Evolutionary conservation across 1,140 invertebrate genomes (phyloP).

Genomic region (Bombus vancouverensis): DNA sequence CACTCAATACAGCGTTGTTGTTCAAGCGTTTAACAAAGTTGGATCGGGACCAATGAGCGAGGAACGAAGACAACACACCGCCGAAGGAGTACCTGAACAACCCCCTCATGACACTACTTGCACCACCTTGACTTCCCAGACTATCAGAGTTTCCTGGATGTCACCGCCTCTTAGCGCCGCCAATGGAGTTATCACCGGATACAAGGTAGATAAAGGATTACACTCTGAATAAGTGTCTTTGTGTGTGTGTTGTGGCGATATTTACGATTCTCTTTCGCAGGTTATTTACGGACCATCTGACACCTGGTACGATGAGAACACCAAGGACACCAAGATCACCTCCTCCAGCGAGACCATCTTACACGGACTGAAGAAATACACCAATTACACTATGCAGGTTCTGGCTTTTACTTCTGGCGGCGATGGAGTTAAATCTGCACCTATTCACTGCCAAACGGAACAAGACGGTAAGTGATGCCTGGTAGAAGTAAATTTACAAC

Average conservation of each 20-base stretch:
- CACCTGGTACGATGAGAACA: constrained; percentile 96
- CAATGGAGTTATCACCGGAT: constrained; percentile 97
- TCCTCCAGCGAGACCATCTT: constrained; percentile 96
- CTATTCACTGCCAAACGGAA: constrained; percentile 97
- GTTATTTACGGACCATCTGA: constrained; percentile 96
- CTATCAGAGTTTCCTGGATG: constrained; percentile 96
- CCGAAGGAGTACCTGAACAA: constrained; percentile 96
- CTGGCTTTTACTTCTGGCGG: constrained; percentile 96
- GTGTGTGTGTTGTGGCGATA: too few species aligned
- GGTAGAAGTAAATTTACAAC: background rate
- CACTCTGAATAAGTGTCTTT: background rate
- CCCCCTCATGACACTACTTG: constrained; percentile 95
- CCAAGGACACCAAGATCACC: constrained; percentile 95
- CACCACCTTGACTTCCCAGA: constrained; percentile 95
- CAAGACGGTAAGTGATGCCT: constrained; percentile 90
- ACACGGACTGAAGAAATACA: constrained; percentile 96
- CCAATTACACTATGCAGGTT: constrained; percentile 98
- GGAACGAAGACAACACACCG: constrained; percentile 94
- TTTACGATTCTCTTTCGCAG: constrained; percentile 56
- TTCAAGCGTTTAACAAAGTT: constrained; percentile 97
- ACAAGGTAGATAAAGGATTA: constrained; percentile 85
- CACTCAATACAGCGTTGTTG: constrained; percentile 96
- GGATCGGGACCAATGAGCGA: constrained; percentile 95
- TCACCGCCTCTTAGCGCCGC: constrained; percentile 94
- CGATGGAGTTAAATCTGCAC: constrained; percentile 95